Percentiles rank a stretch among this genome's conserved stretches.
phyloP scores from a whole-genome alignment of 1,140 invertebrate species.

The Apis cerana region DNA sequence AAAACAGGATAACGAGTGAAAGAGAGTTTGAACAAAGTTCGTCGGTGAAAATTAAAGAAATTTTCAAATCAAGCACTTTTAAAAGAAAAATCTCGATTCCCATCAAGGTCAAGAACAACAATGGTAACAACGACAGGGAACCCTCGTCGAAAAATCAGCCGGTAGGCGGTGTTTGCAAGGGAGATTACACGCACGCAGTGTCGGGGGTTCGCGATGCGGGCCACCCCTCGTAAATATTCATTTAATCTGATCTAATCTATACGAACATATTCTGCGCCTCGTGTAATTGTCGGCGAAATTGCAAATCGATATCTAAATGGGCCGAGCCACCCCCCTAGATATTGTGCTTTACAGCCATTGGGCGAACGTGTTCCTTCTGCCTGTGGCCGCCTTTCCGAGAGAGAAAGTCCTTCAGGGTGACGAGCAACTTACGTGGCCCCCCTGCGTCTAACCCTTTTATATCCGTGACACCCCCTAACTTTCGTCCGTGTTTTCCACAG shows the following conservation, averaged over 20 bases:
- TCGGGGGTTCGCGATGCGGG: slow-evolving; percentile 6
- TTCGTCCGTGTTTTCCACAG: not conserved
- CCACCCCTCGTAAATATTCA: slow-evolving; percentile 65
- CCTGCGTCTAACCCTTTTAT: not conserved
- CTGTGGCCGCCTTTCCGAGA: not conserved
- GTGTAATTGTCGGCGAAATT: slow-evolving; percentile 67
- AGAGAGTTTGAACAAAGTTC: too few relatives aligned
- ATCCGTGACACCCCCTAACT: slow-evolving; percentile 17
- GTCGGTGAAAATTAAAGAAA: too few relatives aligned
- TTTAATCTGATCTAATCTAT: slow-evolving; percentile 69
- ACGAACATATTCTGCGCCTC: slow-evolving; percentile 65
- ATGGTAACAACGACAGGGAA: too few relatives aligned
- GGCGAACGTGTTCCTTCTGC: slow-evolving; percentile 30
- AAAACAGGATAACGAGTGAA: too few relatives aligned
- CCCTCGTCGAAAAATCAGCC: not conserved
- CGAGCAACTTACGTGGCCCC: slow-evolving; percentile 17
- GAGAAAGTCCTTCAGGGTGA: slow-evolving; percentile 1
- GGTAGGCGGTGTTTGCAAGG: slow-evolving; percentile 38
- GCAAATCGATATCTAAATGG: slow-evolving; percentile 70
- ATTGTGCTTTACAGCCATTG: slow-evolving; percentile 55
- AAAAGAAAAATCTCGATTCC: too few relatives aligned
- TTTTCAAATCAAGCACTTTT: too few relatives aligned
- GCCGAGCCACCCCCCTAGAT: slow-evolving; percentile 29
- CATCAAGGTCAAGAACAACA: too few relatives aligned
- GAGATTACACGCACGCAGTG: slow-evolving; percentile 48